These are phyloP conservation scores for Hirtodrosophila duncani DNA, from an alignment of 2,888 invertebrate genomes.

Conservation along the genomic window DNA sequence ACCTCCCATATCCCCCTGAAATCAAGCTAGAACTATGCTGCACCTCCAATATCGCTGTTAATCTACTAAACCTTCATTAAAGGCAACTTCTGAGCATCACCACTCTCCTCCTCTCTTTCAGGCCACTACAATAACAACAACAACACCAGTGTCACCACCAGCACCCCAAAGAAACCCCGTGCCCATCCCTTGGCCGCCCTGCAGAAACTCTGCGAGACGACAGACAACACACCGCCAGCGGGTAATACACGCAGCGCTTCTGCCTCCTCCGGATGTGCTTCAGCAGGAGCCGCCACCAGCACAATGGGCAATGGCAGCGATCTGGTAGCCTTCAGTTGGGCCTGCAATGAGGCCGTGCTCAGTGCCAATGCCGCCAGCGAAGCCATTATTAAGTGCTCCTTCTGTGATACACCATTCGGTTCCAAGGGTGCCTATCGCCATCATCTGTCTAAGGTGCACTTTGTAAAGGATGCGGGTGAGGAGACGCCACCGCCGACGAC, in stretches of 20 bases:
- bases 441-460: slow-evolving; percentile 96
- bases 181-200: slow-evolving; percentile 96
- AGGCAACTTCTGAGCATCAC: no score
- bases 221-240: slow-evolving; percentile 83
- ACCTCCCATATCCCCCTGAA: no score
- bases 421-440: slow-evolving; percentile 98
- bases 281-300: slow-evolving; percentile 2
- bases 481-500: slow-evolving; percentile 57
- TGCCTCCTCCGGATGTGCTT: slow-evolving; percentile 6
- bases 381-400: slow-evolving; percentile 95
- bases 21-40: no score
- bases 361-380: slow-evolving; percentile 82
- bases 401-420: slow-evolving; percentile 96
- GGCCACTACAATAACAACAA: slow-evolving; percentile 53
- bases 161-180: slow-evolving; percentile 63
- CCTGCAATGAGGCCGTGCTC: slow-evolving; percentile 94
- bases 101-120: slow-evolving; percentile 5
- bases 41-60: no score
- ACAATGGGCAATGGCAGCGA: slow-evolving; percentile 56
- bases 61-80: no score
- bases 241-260: slow-evolving; percentile 70
- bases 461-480: slow-evolving; percentile 91
- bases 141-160: slow-evolving; percentile 28
- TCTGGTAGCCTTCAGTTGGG: slow-evolving; percentile 95
- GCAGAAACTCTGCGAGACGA: slow-evolving; percentile 97